These are phyloP conservation scores for Chionis minor DNA, from an alignment of 2,113 vertebrate species.

Conservation along the genomic window DNA sequence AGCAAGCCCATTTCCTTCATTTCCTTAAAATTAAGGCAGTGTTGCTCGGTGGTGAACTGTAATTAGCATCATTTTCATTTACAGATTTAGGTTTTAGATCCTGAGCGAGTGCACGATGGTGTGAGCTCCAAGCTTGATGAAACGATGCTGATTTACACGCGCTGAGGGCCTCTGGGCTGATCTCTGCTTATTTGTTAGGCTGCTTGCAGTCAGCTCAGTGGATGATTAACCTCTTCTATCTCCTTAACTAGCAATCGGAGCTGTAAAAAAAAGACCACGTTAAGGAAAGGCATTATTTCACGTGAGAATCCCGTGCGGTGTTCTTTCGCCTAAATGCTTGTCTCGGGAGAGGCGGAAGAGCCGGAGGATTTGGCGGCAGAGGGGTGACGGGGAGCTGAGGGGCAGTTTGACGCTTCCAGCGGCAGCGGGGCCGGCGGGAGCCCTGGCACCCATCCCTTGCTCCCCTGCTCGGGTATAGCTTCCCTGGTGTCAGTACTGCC, in stretches of 20 bases:
- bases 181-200: slow-evolving; percentile 18
- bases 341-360: neutral
- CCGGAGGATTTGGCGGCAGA: neutral
- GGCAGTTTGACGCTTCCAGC: no score
- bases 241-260: neutral
- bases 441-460: neutral
- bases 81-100: slow-evolving; percentile 38
- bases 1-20: slow-evolving; percentile 41
- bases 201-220: neutral
- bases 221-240: slow-evolving; percentile 40
- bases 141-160: slow-evolving; percentile 34
- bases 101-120: neutral
- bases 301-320: neutral
- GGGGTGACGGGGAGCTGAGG: no score
- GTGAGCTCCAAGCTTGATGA: slow-evolving; percentile 46
- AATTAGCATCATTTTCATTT: slow-evolving; percentile 70
- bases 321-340: neutral
- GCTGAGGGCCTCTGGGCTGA: slow-evolving; percentile 27
- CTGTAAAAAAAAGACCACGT: neutral
- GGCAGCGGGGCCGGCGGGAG: neutral
- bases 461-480: neutral
- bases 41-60: slow-evolving; percentile 30
- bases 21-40: slow-evolving; percentile 60
- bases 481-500: neutral
- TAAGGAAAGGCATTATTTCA: neutral